Percentiles rank a stretch among this genome's conserved stretches.
Conservation (phyloP, 1,140 invertebrate species). For the Anastatus disparis region DNA sequence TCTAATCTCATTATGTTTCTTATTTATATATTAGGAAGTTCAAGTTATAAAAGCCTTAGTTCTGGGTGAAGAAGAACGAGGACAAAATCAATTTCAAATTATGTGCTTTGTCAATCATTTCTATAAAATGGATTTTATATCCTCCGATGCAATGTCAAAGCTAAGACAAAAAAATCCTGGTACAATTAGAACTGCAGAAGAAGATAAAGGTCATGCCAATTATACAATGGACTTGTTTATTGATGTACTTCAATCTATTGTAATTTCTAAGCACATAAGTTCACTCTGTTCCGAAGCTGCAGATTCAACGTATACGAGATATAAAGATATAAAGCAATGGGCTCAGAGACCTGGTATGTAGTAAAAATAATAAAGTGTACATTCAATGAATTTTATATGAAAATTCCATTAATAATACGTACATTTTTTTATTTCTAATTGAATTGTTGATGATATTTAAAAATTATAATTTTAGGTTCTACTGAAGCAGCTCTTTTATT, state of each 20-base stretch:
- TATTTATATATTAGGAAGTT: conserved; percentile 87
- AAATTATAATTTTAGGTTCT: conserved; percentile 66
- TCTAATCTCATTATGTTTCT: too few species aligned
- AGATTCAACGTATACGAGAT: conserved; percentile 81
- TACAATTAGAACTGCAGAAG: conserved; percentile 83
- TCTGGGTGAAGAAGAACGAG: conserved; percentile 95
- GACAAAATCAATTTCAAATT: conserved; percentile 89
- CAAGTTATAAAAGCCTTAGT: conserved; percentile 90
- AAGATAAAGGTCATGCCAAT: conserved; percentile 84
- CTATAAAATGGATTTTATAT: conserved; percentile 92
- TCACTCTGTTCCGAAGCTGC: conserved; percentile 80
- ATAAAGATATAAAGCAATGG: conserved; percentile 83
- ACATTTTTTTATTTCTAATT: conserved; percentile 16
- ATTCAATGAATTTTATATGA: too few species aligned
- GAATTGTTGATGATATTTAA: neutral
- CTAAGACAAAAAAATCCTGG: conserved; percentile 84
- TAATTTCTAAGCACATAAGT: conserved; percentile 80
- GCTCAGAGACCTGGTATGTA: conserved; percentile 77
- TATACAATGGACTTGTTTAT: conserved; percentile 85
- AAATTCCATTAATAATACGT: conserved; percentile 11
- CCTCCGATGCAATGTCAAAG: conserved; percentile 96
- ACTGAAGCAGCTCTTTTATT: conserved; percentile 69
- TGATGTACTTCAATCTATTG: conserved; percentile 72
- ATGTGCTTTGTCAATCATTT: conserved; percentile 93
- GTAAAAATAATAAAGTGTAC: conserved; percentile 28